phyloP scores from a whole-genome alignment of 1,140 invertebrate genomes.

The Episyrphus balteatus region DNA sequence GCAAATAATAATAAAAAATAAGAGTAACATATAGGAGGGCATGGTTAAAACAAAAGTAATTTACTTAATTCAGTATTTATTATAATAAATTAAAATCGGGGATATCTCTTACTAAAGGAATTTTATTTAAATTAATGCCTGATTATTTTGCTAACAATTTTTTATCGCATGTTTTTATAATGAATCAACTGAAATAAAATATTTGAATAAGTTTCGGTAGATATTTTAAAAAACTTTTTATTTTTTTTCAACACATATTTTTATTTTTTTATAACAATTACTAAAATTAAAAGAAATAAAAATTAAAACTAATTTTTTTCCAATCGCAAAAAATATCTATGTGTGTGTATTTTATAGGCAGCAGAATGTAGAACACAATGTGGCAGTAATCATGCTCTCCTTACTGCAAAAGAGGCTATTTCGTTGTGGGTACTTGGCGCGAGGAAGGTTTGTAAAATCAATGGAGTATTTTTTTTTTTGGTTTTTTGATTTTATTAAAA shows the following conservation, averaged over 20 bases:
- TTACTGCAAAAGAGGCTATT: slow-evolving; percentile 80
- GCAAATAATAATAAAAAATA: too few relatives aligned
- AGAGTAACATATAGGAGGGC: not conserved
- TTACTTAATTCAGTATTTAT: too few relatives aligned
- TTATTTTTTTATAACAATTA: not conserved
- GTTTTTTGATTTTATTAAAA: not conserved
- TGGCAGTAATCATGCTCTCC: slow-evolving; percentile 55
- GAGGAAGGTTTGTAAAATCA: slow-evolving; percentile 64
- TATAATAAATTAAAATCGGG: too few relatives aligned
- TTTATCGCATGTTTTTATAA: too few relatives aligned
- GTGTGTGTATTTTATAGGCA: slow-evolving; percentile 36
- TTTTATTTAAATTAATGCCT: too few relatives aligned
- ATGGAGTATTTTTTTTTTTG: slow-evolving; percentile 5
- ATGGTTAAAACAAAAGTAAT: too few relatives aligned
- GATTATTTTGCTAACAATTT: too few relatives aligned
- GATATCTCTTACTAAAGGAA: too few relatives aligned
- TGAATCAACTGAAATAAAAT: too few relatives aligned
- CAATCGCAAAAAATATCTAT: slow-evolving; percentile 6
- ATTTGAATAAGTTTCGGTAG: too few relatives aligned
- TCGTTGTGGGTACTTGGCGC: slow-evolving; percentile 80
- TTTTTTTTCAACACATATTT: too few relatives aligned
- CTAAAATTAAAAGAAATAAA: slow-evolving; percentile 1
- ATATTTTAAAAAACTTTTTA: too few relatives aligned
- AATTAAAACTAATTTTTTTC: slow-evolving; percentile 17
- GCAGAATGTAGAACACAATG: slow-evolving; percentile 37